Evolutionary conservation across 2,113 vertebrate genomes (phyloP), one percentile per base, ranked within the genome.

Genomic region (Agapornis roseicollis): DNA sequence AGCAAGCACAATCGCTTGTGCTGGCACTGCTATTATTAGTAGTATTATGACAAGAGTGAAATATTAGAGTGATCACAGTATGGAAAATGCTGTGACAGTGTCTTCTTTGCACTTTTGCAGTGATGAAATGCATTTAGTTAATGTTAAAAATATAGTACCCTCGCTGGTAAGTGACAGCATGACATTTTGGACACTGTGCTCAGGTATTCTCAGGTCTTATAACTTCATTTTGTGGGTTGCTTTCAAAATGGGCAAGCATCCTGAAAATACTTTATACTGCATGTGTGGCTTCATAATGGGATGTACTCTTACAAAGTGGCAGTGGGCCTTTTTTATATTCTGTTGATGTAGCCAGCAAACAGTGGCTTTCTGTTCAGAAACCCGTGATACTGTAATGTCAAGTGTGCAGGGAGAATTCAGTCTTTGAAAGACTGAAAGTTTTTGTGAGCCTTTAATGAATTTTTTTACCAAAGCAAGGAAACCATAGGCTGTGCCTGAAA

Each of bases 361-460:
- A 84, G 85, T 76, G 73, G 8, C 66, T 88, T 78, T 56, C 83
- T 94, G 69, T 79, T 95, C 72, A 65, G 93, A 81, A 90, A 76
- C n/a, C 41, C 18, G 2, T 86, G 79, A 86, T 94, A 63, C 0
- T 94, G 80, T 72, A 41, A 88, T 90, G 93, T 90, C 73, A 82
- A 76, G 55, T 89, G 69, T 77, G 46, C 72, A 63, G 68, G 72
- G 74, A 61, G 49, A 88, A 60, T 91, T 85, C 76, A 63, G 58
- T 80, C 69, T 83, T 78, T 77, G 53, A 70, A 90, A 93, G 61
- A 88, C 29, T 82, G 41, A 22, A 80, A 84, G n/a, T 22, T 74
- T 63, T 64, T 92, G 88, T 64, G 1, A 93, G 80, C 60, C 44
- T 87, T 82, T 86, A 93, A 73, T 95, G 47, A 39, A 25, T 94